Evolutionary conservation across 1,140 invertebrate species (phyloP).

Genomic region (Teleogryllus occipitalis): DNA sequence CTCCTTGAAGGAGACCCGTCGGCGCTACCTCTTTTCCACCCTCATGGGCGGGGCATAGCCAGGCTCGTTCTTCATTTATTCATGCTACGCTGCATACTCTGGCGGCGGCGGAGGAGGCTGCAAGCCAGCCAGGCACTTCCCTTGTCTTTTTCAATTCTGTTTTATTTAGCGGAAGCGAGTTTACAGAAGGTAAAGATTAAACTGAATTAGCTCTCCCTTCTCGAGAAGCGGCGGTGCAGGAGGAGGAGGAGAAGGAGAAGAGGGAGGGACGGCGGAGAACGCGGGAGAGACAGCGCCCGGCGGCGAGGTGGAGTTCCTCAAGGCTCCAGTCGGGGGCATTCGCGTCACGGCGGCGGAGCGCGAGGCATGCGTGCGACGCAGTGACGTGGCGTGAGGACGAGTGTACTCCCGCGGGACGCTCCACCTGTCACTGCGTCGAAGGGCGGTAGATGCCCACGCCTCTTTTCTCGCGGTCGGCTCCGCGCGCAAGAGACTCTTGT

Average conservation of each 20-base stretch:
- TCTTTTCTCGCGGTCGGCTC: no score
- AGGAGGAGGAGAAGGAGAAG: not conserved
- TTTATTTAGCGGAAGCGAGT: constrained; percentile 21
- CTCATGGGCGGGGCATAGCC: not conserved
- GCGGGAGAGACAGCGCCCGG: not conserved
- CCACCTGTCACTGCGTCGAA: no score
- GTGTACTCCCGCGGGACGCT: no score
- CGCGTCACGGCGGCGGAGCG: no score
- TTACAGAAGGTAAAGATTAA: constrained; percentile 22
- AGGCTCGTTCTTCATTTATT: not conserved
- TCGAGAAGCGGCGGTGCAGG: not conserved
- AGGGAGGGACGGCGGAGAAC: not conserved
- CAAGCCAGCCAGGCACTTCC: not conserved
- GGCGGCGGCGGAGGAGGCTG: no score
- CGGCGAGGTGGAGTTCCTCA: no score
- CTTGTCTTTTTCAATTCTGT: constrained; percentile 21
- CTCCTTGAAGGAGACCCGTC: no score
- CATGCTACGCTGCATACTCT: not conserved
- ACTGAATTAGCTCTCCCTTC: constrained; percentile 16
- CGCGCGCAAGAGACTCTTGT: no score
- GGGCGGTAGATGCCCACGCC: no score
- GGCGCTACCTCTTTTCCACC: not conserved
- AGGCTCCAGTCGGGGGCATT: no score
- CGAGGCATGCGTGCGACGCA: no score
- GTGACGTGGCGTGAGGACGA: no score